Conservation (phyloP, 2,797 vertebrate species). For the Brotula barbata region DNA sequence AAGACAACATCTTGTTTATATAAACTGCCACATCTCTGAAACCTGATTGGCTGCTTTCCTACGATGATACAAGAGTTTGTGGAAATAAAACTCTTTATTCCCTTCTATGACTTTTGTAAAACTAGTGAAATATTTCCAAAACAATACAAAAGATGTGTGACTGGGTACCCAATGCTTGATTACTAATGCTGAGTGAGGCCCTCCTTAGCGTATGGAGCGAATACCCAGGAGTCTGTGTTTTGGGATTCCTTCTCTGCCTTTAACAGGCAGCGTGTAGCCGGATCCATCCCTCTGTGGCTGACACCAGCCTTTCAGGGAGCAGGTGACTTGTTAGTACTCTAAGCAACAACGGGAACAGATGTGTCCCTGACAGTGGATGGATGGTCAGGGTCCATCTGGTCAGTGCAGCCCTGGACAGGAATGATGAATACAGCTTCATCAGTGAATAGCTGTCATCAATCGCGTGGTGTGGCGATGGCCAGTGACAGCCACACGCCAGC, state of each 20-base stretch:
- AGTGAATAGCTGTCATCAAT: conserved; percentile 99
- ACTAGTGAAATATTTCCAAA: too few relatives aligned
- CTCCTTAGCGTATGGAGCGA: conserved; percentile 16
- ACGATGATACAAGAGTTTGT: too few relatives aligned
- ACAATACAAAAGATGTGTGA: too few relatives aligned
- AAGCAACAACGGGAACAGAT: conserved; percentile 99
- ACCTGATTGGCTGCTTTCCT: too few relatives aligned
- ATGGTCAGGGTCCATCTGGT: conserved; percentile 99
- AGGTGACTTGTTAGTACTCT: conserved; percentile 99
- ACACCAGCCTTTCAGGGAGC: conserved; percentile 94
- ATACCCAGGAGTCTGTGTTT: conserved; percentile 26
- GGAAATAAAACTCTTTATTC: too few relatives aligned
- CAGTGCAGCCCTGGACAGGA: conserved; percentile 99
- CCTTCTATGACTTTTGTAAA: too few relatives aligned
- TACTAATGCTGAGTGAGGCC: conserved; percentile 26
- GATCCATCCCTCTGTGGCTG: conserved; percentile 78
- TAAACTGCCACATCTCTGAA: too few relatives aligned
- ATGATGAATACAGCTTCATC: conserved; percentile 99
- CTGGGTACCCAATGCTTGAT: not conserved
- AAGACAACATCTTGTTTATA: too few relatives aligned
- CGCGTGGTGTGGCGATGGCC: conserved; percentile 87
- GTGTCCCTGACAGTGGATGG: conserved; percentile 99
- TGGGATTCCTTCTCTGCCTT: conserved; percentile 57
- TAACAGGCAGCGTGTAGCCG: conserved; percentile 68
- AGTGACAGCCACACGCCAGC: conserved; percentile 92